Conservation (phyloP, 37 sponge, comb jelly and placozoan genomes). For the Cliona cf. orientalis region DNA sequence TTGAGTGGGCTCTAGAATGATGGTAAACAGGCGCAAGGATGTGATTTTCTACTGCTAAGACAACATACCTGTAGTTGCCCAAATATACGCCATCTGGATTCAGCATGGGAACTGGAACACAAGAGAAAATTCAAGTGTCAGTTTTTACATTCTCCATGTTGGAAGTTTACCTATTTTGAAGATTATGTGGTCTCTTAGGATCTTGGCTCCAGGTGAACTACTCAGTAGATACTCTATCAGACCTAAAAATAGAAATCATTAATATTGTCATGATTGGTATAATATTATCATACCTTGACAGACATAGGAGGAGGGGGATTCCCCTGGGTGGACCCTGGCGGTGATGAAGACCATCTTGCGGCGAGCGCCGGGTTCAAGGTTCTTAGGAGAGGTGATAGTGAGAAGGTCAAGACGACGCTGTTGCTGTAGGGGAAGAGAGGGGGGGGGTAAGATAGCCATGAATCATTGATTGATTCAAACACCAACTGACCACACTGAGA, state of each 20-base stretch:
- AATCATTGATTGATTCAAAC: too few species aligned
- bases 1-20: not conserved
- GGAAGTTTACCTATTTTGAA: constrained; percentile 88
- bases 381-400: constrained; percentile 86
- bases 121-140: not conserved
- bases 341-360: constrained; percentile 90
- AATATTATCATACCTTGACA: constrained; percentile 78
- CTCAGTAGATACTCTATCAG: constrained; percentile 87
- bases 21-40: not conserved
- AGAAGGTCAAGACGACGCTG: constrained; percentile 87
- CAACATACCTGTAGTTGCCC: constrained; percentile 87
- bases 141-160: not conserved
- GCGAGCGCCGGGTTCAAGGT: constrained; percentile 18
- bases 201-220: constrained; percentile 64
- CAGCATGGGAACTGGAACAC: constrained; percentile 90
- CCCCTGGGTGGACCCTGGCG: constrained; percentile 96
- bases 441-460: not conserved
- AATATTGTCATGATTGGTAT: not conserved
- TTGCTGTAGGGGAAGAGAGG: constrained; percentile 70
- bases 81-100: constrained; percentile 98
- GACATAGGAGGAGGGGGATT: constrained; percentile 94
- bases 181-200: constrained; percentile 84
- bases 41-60: not conserved
- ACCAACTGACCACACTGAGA: constrained; percentile 71
- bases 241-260: constrained; percentile 43